phyloP scores from a whole-genome alignment of 2,113 vertebrate genomes.

The Leptobrachium leishanense region DNA sequence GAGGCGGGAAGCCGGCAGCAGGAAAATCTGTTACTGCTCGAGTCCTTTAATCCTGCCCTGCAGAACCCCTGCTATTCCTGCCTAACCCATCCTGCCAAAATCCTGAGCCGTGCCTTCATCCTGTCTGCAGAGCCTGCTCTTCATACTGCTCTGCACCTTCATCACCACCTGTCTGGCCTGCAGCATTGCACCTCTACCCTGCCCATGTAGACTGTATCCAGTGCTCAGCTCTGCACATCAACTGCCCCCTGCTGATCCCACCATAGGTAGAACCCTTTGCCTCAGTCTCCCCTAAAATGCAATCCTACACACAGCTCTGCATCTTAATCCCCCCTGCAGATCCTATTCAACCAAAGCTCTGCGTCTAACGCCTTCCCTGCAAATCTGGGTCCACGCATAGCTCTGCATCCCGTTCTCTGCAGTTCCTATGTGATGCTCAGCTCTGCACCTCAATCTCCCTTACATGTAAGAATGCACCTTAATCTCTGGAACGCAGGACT shows the following conservation, averaged over 20 bases:
- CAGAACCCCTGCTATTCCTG: conserved; percentile 22
- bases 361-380: not conserved
- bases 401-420: not conserved
- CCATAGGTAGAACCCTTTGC: no score
- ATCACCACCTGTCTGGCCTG: not conserved
- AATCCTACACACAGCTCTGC: not conserved
- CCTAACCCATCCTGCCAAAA: not conserved
- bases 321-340: not conserved
- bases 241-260: no score
- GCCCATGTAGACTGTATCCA: no score
- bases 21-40: conserved; percentile 22
- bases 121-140: not conserved
- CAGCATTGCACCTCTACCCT: not conserved
- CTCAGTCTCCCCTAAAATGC: no score
- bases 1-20: conserved; percentile 34
- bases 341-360: no score
- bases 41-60: conserved; percentile 39
- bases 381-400: not conserved
- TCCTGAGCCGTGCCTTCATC: not conserved
- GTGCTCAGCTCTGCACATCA: no score
- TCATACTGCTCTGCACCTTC: not conserved
- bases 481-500: no score
- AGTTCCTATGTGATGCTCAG: no score
- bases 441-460: not conserved
- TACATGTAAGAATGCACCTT: no score